These are phyloP conservation scores for Micrastur ruficollis DNA, from an alignment of 2,797 vertebrate genomes.

Conservation along the genomic window DNA sequence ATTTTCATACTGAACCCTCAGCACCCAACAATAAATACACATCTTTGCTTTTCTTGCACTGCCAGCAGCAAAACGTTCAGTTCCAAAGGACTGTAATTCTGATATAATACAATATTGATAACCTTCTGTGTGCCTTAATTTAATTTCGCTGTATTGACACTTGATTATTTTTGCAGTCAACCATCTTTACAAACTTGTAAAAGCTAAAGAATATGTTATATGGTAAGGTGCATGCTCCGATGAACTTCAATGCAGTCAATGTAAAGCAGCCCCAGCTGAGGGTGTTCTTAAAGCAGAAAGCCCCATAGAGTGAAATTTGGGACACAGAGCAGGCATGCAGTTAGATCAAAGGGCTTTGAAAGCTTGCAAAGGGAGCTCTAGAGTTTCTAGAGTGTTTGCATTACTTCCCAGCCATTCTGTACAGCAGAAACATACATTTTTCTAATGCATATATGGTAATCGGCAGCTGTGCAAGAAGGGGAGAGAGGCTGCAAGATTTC, in stretches of 20 bases:
- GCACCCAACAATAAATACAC: constrained; percentile 75
- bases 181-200: constrained; percentile 27
- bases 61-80: constrained; percentile 75
- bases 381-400: background rate
- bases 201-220: constrained; percentile 18
- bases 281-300: constrained; percentile 28
- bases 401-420: constrained; percentile 26
- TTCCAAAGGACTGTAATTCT: constrained; percentile 70
- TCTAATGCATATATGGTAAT: background rate
- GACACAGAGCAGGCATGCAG: background rate
- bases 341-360: constrained; percentile 15
- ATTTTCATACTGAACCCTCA: constrained; percentile 65
- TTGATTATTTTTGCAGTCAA: constrained; percentile 16
- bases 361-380: constrained; percentile 8
- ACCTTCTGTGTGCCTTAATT: constrained; percentile 62
- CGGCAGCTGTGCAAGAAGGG: constrained; percentile 11
- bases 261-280: constrained; percentile 11
- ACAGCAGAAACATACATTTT: constrained; percentile 6
- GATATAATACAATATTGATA: constrained; percentile 55
- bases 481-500: background rate
- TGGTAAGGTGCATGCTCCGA: constrained; percentile 4
- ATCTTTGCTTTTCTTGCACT: constrained; percentile 75
- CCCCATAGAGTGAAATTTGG: background rate
- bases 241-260: constrained; percentile 2
- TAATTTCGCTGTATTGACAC: background rate